phyloP scores from a whole-genome alignment of 2,797 vertebrate genomes.

The Falco biarmicus region DNA sequence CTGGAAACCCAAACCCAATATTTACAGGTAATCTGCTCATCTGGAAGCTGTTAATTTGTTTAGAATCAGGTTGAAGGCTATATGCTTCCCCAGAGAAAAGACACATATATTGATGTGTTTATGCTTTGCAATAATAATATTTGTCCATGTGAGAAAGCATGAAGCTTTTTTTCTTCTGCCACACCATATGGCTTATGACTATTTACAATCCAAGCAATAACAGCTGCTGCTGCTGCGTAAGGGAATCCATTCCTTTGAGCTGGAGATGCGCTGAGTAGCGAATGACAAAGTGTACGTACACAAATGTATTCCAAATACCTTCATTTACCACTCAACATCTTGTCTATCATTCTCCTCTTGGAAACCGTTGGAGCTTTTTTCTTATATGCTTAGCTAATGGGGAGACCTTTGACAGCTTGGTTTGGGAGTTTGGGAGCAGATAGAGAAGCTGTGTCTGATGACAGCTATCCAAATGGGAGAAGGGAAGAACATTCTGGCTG shows the following conservation, averaged over 20 bases:
- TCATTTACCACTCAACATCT: slow-evolving; percentile 21
- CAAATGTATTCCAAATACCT: slow-evolving; percentile 39
- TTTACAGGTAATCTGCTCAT: slow-evolving; percentile 54
- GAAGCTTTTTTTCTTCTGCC: slow-evolving; percentile 68
- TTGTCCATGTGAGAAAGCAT: slow-evolving; percentile 78
- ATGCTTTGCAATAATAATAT: slow-evolving; percentile 79
- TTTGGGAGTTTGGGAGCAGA: background rate
- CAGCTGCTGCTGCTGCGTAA: slow-evolving; percentile 69
- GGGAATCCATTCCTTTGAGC: slow-evolving; percentile 66
- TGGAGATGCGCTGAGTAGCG: slow-evolving; percentile 49
- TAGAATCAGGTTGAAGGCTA: slow-evolving; percentile 42
- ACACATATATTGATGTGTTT: slow-evolving; percentile 72
- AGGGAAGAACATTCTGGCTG: background rate
- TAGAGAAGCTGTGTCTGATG: background rate
- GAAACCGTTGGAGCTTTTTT: background rate
- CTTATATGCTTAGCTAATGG: background rate
- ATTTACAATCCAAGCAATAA: slow-evolving; percentile 77
- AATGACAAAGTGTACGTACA: slow-evolving; percentile 39
- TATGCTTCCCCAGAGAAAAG: slow-evolving; percentile 66
- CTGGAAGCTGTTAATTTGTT: slow-evolving; percentile 24
- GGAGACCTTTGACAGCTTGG: background rate
- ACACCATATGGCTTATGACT: slow-evolving; percentile 80
- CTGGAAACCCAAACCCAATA: background rate
- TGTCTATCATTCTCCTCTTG: slow-evolving; percentile 20
- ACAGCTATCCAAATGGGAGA: background rate